Evolutionary conservation across 1,140 invertebrate genomes (phyloP), one percentile per base, ranked within the genome.

Genomic region (Oryctes rhinoceros): DNA sequence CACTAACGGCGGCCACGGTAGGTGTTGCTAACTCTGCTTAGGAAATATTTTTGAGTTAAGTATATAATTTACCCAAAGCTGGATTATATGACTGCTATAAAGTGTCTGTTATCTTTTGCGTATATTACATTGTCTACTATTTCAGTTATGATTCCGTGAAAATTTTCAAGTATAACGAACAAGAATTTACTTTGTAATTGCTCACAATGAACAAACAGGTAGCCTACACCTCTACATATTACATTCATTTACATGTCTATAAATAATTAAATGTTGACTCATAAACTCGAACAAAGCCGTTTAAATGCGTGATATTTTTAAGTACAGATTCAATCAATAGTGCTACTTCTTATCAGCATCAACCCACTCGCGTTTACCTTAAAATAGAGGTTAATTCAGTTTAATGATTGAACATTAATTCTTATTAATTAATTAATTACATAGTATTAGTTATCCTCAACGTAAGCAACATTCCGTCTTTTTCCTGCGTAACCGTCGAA

Each of bases 261-360:
- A 62, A 62, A 62, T 62, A 62, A 62, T 62, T 62, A 62, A 62
- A 62, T 15, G 20, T 62, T 62, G 53, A 62, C 53, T 62, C 53
- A 62, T 62, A 62, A 62, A 62, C 15, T 62, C 3, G 53, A 62
- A 62, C 53, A 62, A 62, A 62, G 53, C 53, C 53, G 20, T 62
- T 18, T 62, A 18, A 62, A n/a, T 62, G 53, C 53, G 13, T 62
- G 20, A 62, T 62, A 62, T 62, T 62, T 62, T 62, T 62, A 62
- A n/a, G 53, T 62, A 62, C 53, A 15, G 4, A 62, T n/a, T 62
- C 53, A 62, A 62, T 62, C 53, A 5, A 7, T 62, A 62, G 53
- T 20, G 13, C 15, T 20, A 3, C 53, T 62, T 20, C 13, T 62
- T 62, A 20, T 62, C 15, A 0, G 20, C 13, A n/a, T 5, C 15